Evolutionary conservation across 2,113 vertebrate species (phyloP).

Genomic region (Phasianus colchicus): DNA sequence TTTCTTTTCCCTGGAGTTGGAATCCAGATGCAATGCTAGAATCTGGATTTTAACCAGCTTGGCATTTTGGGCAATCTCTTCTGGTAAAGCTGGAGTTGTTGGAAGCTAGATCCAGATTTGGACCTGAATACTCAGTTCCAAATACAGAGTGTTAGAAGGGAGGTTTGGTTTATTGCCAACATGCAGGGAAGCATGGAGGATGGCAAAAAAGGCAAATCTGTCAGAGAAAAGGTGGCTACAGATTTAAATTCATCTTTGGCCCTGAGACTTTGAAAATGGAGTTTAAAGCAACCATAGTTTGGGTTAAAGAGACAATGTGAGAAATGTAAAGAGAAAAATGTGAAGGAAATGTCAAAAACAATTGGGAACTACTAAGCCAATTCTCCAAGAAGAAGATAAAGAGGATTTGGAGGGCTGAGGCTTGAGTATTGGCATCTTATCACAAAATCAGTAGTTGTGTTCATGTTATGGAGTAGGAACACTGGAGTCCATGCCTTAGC

Average conservation of each 20-base stretch:
- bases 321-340: neutral
- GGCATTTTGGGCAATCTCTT: neutral
- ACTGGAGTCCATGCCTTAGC: neutral
- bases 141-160: neutral
- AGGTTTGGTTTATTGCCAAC: neutral
- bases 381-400: neutral
- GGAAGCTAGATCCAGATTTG: neutral
- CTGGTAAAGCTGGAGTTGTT: neutral
- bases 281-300: neutral
- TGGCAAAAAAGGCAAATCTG: neutral
- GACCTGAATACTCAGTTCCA: neutral
- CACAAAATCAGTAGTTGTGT: neutral
- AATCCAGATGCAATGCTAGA: neutral
- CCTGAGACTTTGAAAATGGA: neutral
- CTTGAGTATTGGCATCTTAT: neutral
- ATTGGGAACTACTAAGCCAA: neutral
- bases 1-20: conserved; percentile 24
- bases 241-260: neutral
- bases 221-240: neutral
- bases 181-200: neutral
- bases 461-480: neutral
- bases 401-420: neutral
- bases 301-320: neutral
- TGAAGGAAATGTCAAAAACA: neutral
- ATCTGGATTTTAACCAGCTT: neutral